phyloP scores from a whole-genome alignment of 2,113 vertebrate species.

The Piliocolobus tephrosceles region DNA sequence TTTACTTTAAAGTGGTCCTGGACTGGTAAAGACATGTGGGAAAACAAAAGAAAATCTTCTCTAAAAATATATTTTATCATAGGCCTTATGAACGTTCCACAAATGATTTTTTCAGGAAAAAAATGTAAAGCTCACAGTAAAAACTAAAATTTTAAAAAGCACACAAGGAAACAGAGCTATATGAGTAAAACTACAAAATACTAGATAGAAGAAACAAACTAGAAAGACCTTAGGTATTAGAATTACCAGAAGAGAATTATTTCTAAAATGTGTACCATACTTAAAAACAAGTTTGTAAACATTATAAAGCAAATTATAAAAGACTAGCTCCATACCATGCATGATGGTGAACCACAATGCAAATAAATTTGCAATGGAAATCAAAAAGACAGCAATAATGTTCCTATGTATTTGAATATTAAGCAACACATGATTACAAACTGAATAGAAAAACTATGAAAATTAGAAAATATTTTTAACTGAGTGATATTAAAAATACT shows the following conservation, averaged over 20 bases:
- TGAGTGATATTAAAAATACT: not conserved
- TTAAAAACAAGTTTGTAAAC: not conserved
- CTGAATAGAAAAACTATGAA: not conserved
- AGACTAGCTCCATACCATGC: not conserved
- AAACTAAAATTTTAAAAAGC: constrained; percentile 2
- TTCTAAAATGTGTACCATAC: not conserved
- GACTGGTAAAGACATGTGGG: not conserved
- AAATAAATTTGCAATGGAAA: not conserved
- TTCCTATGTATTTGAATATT: not conserved
- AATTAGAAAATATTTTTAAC: constrained; percentile 21
- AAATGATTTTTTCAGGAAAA: not conserved
- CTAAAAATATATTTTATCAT: not conserved
- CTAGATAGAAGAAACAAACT: not conserved
- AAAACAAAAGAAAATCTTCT: not conserved
- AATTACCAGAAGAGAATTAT: not conserved
- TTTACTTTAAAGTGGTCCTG: not conserved
- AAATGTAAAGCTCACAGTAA: not conserved
- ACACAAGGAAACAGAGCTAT: not conserved
- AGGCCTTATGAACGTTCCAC: not conserved
- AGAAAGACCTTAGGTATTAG: not conserved
- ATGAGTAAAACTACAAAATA: not conserved
- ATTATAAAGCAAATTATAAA: not conserved
- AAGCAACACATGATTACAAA: not conserved
- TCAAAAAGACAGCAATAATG: not conserved
- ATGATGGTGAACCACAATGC: not conserved